Percentiles rank a stretch among this genome's conserved stretches.
These are phyloP conservation scores for Ennomos quercinarius DNA, from an alignment of 2,888 invertebrate genomes.

Conservation along the genomic window DNA sequence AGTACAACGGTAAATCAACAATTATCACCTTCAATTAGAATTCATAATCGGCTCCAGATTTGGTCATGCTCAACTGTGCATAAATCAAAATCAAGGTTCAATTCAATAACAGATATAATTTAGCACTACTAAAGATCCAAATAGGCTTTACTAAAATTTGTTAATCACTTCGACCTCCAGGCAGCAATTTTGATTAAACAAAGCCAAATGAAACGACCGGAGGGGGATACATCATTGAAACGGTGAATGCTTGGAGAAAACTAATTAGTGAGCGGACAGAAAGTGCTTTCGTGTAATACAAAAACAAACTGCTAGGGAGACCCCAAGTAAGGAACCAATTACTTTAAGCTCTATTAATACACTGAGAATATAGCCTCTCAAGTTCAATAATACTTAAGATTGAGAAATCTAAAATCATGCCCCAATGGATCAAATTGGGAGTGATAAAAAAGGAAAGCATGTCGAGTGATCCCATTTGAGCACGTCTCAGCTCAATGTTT, in stretches of 20 bases:
- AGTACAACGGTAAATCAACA: too few species aligned
- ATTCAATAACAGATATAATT: too few species aligned
- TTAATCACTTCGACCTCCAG: conserved; percentile 21
- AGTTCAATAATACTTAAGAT: conserved; percentile 7
- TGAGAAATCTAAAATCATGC: too few species aligned
- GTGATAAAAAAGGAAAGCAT: too few species aligned
- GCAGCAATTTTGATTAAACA: conserved; percentile 25
- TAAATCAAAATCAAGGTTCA: too few species aligned
- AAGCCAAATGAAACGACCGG: conserved; percentile 21
- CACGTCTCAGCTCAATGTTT: too few species aligned
- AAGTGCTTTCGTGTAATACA: conserved; percentile 53
- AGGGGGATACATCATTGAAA: conserved; percentile 28
- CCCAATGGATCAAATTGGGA: too few species aligned
- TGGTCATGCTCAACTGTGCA: too few species aligned
- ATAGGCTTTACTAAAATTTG: conserved; percentile 10
- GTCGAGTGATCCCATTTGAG: too few species aligned
- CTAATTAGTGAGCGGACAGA: conserved; percentile 61
- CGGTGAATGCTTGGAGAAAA: conserved; percentile 49
- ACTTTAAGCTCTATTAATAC: conserved; percentile 50
- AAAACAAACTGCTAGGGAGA: conserved; percentile 57
- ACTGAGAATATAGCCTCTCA: conserved; percentile 10
- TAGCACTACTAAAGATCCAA: background rate
- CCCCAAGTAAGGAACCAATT: conserved; percentile 70
- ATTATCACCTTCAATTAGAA: too few species aligned
- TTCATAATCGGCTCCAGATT: too few species aligned